A percentile compares a stretch with the other conserved stretches of the same genome.
These are phyloP conservation scores for Drosophila melanosoma DNA, from an alignment of 2,888 invertebrate species.

Conservation along the genomic window DNA sequence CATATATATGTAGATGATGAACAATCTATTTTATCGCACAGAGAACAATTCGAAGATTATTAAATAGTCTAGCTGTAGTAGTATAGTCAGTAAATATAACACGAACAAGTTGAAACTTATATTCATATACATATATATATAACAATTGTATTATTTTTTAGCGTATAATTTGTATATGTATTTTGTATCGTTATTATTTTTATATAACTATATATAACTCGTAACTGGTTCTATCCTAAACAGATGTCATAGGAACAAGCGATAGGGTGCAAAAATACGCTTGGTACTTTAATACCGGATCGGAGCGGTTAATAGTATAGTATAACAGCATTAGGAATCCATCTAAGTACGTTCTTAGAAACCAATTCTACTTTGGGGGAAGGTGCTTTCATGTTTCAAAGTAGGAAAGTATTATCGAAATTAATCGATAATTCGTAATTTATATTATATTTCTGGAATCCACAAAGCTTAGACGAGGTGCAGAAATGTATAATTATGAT, in stretches of 20 bases:
- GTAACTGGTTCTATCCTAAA: constrained; percentile 26
- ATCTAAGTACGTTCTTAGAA: background rate
- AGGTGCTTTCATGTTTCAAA: background rate
- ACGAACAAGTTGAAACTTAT: constrained; percentile 10
- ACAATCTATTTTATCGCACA: constrained; percentile 1
- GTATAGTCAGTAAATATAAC: constrained; percentile 19
- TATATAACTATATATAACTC: constrained; percentile 10
- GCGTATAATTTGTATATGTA: constrained; percentile 4
- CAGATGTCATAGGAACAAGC: constrained; percentile 49
- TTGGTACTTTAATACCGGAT: constrained; percentile 7
- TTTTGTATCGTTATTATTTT: background rate
- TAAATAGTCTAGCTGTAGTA: constrained; percentile 42
- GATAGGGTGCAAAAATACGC: constrained; percentile 13
- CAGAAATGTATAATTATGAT: background rate
- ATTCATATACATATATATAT: constrained; percentile 23
- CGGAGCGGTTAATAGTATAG: constrained; percentile 9
- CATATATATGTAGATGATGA: constrained; percentile 16
- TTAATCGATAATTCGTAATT: background rate
- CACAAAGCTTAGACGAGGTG: background rate
- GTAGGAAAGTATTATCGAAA: background rate
- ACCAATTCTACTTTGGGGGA: background rate
- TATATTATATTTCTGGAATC: background rate
- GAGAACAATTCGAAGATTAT: constrained; percentile 15
- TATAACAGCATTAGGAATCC: constrained; percentile 10
- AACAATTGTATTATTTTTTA: constrained; percentile 18